Conservation (phyloP, 2,113 vertebrate species). For the Galbula dea region DNA sequence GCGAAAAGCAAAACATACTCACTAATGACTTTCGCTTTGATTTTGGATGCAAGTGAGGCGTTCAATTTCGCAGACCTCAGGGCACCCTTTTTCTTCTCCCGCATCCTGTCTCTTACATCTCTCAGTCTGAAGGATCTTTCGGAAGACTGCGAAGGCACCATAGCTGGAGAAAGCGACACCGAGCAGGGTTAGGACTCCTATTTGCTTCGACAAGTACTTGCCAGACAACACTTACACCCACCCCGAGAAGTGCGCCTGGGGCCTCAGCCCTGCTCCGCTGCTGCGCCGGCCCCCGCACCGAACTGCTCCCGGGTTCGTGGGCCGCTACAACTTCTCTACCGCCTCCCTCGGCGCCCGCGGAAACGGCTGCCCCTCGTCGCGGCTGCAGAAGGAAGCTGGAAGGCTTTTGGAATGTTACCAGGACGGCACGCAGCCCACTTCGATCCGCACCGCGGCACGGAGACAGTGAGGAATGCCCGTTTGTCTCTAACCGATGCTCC, state of each 20-base stretch:
- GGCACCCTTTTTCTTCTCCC: slow-evolving; percentile 53
- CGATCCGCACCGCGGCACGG: not conserved
- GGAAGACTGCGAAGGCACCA: not conserved
- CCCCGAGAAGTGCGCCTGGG: too few species aligned
- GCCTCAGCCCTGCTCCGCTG: not conserved
- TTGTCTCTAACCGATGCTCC: rapidly evolving
- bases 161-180: not conserved
- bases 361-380: rapidly evolving
- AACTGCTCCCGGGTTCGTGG: not conserved
- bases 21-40: slow-evolving; percentile 81
- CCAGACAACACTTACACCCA: rapidly evolving
- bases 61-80: slow-evolving; percentile 66
- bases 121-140: slow-evolving; percentile 8
- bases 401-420: not conserved
- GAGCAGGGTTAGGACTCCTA: not conserved
- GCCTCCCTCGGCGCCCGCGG: not conserved
- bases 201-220: not conserved
- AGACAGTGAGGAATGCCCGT: rapidly evolving
- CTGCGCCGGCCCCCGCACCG: not conserved
- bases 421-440: not conserved
- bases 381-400: rapidly evolving
- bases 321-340: not conserved
- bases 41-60: slow-evolving; percentile 74
- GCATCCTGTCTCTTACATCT: slow-evolving; percentile 41
- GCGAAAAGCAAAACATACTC: slow-evolving; percentile 32